Base-by-base conservation (phyloP, 2,113 vertebrate genomes). In the Bambusicola thoracicus region DNA sequence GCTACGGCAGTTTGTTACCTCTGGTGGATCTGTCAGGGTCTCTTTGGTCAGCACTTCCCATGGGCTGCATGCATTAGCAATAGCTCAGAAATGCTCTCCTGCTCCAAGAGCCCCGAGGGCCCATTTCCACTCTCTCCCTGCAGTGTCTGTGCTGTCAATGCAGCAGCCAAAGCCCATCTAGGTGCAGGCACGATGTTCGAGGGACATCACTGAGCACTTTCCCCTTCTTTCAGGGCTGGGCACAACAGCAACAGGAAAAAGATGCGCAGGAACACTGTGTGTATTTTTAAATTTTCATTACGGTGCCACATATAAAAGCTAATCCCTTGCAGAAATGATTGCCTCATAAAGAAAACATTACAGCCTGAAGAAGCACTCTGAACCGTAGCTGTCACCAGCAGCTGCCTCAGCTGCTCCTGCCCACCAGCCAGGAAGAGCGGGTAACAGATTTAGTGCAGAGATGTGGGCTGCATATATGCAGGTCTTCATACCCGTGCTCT, bases 381-480 rank as follows among this genome's bases (percentile, higher is more conserved):
- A 4, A 10, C 68, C 32, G 46, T 2, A 2, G 2, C 21, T 11
- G 62, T 27, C 85, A 30, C 13, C 0, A 0, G 29, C 32, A 74
- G 41, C n/a, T 30, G 5, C 44, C 69, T 24, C 18, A 30, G 18
- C 48, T n/a, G 17, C 68, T 10, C 61, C 3, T 4, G 75, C 41
- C 58, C 44, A 3, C 49, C 76, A 10, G 65, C 84, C 12, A 40
- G 43, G 5, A 2, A 1, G 63, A 13, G 29, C 1, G 18, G 51
- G 51, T 3, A 9, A 11, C 1, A 0, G 15, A 0, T 8, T 25
- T 0, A 2, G 29, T 12, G 67, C 8, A 2, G 68, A 18, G 13
- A 2, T 1, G 9, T 8, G 63, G 63, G 81, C 13, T 56, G 80
- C 3, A 1, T 15, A 8, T 69, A 4, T 12, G 0, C 11, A 7